These are phyloP conservation scores for Ceyx cyanopectus DNA, from an alignment of 2,113 vertebrate genomes.

Conservation along the genomic window DNA sequence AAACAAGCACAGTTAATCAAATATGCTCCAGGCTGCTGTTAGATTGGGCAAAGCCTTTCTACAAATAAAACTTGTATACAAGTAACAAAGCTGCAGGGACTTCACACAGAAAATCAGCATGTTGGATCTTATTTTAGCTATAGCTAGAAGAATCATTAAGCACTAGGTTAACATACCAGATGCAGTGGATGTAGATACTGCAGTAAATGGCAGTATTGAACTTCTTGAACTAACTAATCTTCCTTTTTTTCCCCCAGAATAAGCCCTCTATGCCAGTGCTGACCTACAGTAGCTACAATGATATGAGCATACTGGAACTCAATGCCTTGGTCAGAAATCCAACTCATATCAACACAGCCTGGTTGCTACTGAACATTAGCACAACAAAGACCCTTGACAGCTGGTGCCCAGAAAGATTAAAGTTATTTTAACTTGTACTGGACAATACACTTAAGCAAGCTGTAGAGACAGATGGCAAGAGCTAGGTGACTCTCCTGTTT, in stretches of 20 bases:
- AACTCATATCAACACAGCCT: not conserved
- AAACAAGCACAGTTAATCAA: constrained; percentile 16
- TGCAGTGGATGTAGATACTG: not conserved
- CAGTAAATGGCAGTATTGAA: not conserved
- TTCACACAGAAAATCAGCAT: not conserved
- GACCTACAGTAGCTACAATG: not conserved
- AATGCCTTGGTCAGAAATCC: not conserved
- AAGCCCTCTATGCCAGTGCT: not conserved
- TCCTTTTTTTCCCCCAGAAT: not conserved
- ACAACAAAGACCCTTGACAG: constrained; percentile 24
- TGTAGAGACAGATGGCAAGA: constrained; percentile 22
- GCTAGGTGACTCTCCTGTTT: not conserved
- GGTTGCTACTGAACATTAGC: not conserved
- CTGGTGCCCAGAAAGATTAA: constrained; percentile 17
- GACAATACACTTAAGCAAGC: constrained; percentile 5
- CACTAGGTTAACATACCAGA: not conserved
- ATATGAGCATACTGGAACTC: not conserved
- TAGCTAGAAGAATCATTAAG: not conserved
- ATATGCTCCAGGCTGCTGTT: constrained; percentile 28
- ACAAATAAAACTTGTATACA: not conserved
- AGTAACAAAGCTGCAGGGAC: not conserved
- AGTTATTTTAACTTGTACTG: constrained; percentile 14
- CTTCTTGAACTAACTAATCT: not conserved
- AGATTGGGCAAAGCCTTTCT: constrained; percentile 18
- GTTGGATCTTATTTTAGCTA: not conserved